phyloP scores from a whole-genome alignment of 2,797 vertebrate genomes.

The Lepilemur ruficaudatus region DNA sequence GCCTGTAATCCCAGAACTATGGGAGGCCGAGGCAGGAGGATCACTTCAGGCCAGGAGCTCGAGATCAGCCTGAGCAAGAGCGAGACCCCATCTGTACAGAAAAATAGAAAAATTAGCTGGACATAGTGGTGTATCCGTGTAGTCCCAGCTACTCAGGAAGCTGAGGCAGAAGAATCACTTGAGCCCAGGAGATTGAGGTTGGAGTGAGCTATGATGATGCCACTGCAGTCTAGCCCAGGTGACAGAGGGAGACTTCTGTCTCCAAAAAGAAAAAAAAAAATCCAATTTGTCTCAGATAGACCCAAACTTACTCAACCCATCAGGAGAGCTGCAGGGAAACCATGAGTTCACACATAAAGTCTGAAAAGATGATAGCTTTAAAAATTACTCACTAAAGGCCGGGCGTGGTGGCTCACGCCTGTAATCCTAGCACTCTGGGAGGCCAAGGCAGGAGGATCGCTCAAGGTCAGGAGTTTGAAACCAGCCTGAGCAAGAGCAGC shows the following conservation, averaged over 20 bases:
- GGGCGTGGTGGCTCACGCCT: too few species aligned
- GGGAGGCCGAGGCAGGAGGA: not conserved
- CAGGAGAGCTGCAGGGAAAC: slow-evolving; percentile 34
- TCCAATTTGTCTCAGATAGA: not conserved
- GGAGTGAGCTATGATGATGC: not conserved
- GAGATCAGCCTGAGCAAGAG: not conserved
- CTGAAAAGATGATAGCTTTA: not conserved
- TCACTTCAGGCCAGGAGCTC: not conserved
- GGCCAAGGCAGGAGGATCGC: too few species aligned
- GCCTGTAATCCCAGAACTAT: not conserved
- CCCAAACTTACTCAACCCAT: not conserved
- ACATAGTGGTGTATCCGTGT: not conserved
- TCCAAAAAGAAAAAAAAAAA: too few species aligned
- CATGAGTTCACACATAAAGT: not conserved
- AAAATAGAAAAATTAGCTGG: not conserved
- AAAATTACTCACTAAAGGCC: not conserved
- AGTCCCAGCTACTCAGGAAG: not conserved
- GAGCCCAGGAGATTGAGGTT: not conserved
- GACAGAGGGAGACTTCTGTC: not conserved
- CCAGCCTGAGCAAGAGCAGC: too few species aligned
- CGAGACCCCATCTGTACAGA: not conserved
- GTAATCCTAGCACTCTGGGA: too few species aligned
- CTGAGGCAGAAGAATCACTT: not conserved
- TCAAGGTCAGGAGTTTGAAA: too few species aligned
- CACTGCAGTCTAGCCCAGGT: not conserved